These are phyloP conservation scores for Montipora sp. DNA, from an alignment of 64 coral and sea anemone species.

Conservation along the genomic window DNA sequence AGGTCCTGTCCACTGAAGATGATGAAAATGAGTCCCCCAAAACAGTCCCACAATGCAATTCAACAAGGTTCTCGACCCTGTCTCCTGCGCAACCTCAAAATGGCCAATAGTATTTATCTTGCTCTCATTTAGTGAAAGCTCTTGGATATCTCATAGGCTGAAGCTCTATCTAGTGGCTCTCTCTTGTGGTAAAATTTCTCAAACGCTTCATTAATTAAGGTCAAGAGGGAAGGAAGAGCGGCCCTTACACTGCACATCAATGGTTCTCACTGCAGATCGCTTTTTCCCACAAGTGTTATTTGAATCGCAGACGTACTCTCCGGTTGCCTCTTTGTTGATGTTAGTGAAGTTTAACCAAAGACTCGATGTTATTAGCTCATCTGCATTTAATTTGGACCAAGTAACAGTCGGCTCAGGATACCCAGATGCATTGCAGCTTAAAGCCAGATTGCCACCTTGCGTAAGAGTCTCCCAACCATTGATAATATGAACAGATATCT, in stretches of 20 bases:
- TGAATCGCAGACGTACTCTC: background rate
- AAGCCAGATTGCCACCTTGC: background rate
- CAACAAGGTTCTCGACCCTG: no score
- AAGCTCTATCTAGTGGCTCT: no score
- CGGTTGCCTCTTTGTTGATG: background rate
- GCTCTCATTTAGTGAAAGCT: no score
- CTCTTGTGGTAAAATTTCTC: no score
- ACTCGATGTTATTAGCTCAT: no score
- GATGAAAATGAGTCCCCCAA: no score
- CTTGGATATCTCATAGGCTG: no score
- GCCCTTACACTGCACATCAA: background rate
- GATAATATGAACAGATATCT: background rate
- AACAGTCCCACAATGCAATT: no score
- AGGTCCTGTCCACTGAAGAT: no score
- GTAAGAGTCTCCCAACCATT: background rate
- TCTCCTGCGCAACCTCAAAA: no score
- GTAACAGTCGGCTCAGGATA: background rate
- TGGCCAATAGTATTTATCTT: no score
- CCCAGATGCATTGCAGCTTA: background rate
- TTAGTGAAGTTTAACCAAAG: background rate
- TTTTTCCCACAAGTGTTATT: constrained; percentile 8
- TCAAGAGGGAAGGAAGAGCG: background rate
- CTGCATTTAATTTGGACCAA: background rate
- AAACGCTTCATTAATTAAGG: no score
- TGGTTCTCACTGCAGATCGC: background rate